Evolutionary conservation across 2,797 vertebrate species (phyloP).

Genomic region (Pipistrellus kuhlii): DNA sequence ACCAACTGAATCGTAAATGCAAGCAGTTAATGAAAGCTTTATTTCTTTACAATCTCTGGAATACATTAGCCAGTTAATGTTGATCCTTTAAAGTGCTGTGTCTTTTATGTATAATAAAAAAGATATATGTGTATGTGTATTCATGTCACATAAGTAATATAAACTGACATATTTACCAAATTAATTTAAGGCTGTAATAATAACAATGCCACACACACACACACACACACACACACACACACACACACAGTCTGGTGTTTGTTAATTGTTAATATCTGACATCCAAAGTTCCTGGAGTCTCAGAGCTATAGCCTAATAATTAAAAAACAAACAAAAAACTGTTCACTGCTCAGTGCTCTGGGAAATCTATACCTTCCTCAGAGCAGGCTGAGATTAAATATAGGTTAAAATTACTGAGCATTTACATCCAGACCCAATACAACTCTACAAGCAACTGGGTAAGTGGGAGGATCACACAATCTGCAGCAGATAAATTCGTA

Average conservation of each 20-base stretch:
- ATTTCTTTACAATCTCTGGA: constrained; percentile 64
- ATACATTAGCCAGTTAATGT: constrained; percentile 54
- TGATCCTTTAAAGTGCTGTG: background rate
- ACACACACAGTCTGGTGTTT: background rate
- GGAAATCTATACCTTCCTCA: constrained; percentile 13
- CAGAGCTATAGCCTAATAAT: constrained; percentile 37
- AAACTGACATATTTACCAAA: constrained; percentile 45
- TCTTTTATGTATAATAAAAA: constrained; percentile 65
- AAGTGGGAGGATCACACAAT: background rate
- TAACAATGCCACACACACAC: background rate
- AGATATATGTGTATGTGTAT: background rate
- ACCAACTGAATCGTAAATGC: constrained; percentile 42
- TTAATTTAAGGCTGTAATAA: constrained; percentile 69
- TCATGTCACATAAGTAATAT: background rate
- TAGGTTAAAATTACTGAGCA: background rate
- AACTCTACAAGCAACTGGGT: background rate
- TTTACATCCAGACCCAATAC: background rate
- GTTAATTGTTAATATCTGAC: constrained; percentile 63
- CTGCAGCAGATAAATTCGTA: background rate
- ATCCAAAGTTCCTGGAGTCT: constrained; percentile 39
- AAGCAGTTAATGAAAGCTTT: constrained; percentile 54
- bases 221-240: too few species aligned
- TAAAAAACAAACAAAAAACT: constrained; percentile 10
- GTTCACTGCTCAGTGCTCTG: background rate
- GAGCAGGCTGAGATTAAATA: background rate